These are phyloP conservation scores for Trissolcus brochymenae DNA, from an alignment of 2,888 invertebrate species.

Conservation along the genomic window DNA sequence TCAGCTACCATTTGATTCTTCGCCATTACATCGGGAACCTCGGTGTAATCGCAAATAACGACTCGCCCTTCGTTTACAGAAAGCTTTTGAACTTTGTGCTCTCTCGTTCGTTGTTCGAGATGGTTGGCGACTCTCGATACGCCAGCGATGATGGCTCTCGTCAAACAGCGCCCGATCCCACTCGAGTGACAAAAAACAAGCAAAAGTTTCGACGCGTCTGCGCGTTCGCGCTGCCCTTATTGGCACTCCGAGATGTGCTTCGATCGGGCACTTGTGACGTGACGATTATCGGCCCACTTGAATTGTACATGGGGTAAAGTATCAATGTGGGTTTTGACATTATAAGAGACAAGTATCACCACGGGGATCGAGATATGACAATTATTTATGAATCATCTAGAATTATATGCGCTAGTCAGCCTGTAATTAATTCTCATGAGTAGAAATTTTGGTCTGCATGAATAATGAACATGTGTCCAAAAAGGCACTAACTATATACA, in stretches of 20 bases:
- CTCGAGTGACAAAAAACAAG: constrained; percentile 49
- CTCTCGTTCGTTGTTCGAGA: constrained; percentile 40
- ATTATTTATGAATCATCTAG: constrained; percentile 5
- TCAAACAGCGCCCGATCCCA: constrained; percentile 28
- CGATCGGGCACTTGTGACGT: constrained; percentile 47
- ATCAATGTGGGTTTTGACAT: constrained; percentile 40
- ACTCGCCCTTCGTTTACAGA: constrained; percentile 52
- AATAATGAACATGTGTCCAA: no score
- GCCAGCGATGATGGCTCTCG: constrained; percentile 42
- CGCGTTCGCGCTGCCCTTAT: constrained; percentile 45
- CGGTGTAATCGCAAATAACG: constrained; percentile 51
- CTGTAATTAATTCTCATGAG: no score
- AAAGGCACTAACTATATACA: no score
- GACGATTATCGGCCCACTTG: constrained; percentile 46
- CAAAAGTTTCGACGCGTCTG: constrained; percentile 51
- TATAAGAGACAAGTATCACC: constrained; percentile 27
- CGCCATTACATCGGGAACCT: constrained; percentile 41
- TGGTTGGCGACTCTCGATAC: constrained; percentile 41
- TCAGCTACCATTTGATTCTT: constrained; percentile 52
- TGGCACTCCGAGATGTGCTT: constrained; percentile 51
- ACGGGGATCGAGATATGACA: constrained; percentile 15
- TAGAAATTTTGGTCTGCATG: no score
- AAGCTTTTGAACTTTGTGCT: constrained; percentile 53
- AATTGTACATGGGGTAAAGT: constrained; percentile 30
- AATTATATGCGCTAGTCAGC: no score